Percentiles rank a stretch among this genome's conserved stretches.
phyloP scores from a whole-genome alignment of 1,140 invertebrate species.

The Ganaspis sp. region DNA sequence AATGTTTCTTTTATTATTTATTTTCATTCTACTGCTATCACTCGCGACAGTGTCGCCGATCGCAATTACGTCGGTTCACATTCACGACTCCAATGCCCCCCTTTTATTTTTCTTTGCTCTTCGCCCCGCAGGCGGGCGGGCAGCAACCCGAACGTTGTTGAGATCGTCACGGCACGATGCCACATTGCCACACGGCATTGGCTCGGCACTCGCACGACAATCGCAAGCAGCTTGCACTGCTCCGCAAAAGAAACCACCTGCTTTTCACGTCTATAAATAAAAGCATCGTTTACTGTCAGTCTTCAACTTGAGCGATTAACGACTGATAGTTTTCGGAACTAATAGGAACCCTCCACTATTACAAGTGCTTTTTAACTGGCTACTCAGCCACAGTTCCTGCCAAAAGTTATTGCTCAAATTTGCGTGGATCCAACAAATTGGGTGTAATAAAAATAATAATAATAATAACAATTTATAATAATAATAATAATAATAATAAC shows the following conservation, averaged over 20 bases:
- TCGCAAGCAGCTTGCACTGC: not conserved
- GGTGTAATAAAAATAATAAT: too few relatives aligned
- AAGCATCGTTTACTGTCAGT: not conserved
- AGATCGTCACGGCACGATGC: constrained; percentile 24
- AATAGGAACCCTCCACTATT: not conserved
- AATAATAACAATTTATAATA: too few relatives aligned
- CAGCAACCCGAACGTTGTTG: not conserved
- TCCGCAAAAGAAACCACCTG: constrained; percentile 11
- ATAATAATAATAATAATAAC: too few relatives aligned
- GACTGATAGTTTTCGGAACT: not conserved
- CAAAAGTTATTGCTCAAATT: too few relatives aligned
- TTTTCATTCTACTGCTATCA: not conserved
- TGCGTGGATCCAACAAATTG: too few relatives aligned
- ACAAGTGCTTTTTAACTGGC: not conserved
- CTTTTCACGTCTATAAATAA: constrained; percentile 16
- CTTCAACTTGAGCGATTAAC: not conserved
- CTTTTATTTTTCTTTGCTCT: not conserved
- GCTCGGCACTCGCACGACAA: not conserved
- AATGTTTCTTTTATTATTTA: not conserved
- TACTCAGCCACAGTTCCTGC: not conserved
- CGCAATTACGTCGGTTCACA: constrained; percentile 24
- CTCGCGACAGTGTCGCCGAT: constrained; percentile 10
- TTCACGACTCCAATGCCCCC: not conserved
- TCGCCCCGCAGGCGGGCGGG: not conserved
- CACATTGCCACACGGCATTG: not conserved